These are phyloP conservation scores for Urechis unicinctus DNA, from an alignment of 2,888 invertebrate species.

Conservation along the genomic window DNA sequence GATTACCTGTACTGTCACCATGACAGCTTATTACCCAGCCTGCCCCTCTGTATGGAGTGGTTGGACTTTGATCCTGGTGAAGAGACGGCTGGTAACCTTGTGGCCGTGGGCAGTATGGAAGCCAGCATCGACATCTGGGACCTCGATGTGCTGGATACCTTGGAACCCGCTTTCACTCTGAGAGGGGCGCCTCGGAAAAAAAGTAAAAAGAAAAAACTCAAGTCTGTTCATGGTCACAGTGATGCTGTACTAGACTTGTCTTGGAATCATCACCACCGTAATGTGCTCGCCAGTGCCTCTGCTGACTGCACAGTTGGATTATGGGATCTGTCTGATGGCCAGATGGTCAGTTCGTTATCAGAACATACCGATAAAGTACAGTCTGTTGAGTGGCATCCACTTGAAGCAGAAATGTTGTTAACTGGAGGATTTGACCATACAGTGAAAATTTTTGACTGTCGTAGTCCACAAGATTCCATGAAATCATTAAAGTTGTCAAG, in stretches of 20 bases:
- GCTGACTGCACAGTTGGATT: conserved; percentile 79
- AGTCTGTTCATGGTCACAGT: conserved; percentile 62
- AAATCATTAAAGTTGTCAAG: conserved; percentile 69
- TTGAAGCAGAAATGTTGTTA: conserved; percentile 72
- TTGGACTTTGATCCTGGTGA: conserved; percentile 78
- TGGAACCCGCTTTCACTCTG: conserved; percentile 80
- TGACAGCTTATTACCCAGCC: conserved; percentile 80
- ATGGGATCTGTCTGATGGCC: conserved; percentile 84
- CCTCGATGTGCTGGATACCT: conserved; percentile 81
- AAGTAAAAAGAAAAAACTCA: conserved; percentile 60
- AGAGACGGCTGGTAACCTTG: conserved; percentile 65
- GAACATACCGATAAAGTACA: conserved; percentile 74
- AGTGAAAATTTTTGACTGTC: conserved; percentile 76
- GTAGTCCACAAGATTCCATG: conserved; percentile 55
- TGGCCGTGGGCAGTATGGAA: conserved; percentile 88
- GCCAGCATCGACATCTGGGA: conserved; percentile 96
- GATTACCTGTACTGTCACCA: conserved; percentile 90
- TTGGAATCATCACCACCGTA: conserved; percentile 71
- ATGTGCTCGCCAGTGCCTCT: conserved; percentile 86
- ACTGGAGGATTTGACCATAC: conserved; percentile 74
- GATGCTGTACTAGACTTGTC: conserved; percentile 86
- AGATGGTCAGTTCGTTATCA: conserved; percentile 67
- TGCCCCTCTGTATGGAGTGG: conserved; percentile 89
- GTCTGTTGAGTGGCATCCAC: conserved; percentile 44
- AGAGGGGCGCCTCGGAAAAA: conserved; percentile 62